phyloP scores from a whole-genome alignment of 2,113 vertebrate genomes.

The Serilophus lunatus region DNA sequence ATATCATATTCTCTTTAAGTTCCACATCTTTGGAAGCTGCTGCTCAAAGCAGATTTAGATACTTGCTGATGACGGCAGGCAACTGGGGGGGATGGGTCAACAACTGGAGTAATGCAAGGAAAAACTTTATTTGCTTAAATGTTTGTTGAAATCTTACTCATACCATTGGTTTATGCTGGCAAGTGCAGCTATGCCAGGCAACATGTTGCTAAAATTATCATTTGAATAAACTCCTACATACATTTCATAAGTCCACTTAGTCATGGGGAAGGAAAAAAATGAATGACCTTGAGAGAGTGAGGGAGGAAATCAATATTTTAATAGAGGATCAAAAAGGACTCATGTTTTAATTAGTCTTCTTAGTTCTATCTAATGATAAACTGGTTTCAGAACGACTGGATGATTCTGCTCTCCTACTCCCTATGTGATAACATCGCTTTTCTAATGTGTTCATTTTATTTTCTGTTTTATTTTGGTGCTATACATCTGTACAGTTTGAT shows the following conservation, averaged over 20 bases:
- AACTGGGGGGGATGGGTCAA: not conserved
- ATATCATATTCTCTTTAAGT: not conserved
- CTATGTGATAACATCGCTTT: not conserved
- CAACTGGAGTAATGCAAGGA: not conserved
- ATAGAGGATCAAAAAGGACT: not conserved
- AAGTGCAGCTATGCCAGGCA: not conserved
- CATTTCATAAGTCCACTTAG: not conserved
- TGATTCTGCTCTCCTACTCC: not conserved
- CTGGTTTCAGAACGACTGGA: not conserved
- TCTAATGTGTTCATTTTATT: not conserved
- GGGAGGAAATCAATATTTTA: not conserved
- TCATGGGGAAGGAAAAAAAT: not conserved
- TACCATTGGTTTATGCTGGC: not conserved
- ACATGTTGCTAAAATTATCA: not conserved
- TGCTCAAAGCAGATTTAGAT: not conserved
- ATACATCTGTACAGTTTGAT: not conserved
- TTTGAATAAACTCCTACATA: not conserved
- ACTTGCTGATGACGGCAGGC: not conserved
- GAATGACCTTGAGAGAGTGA: not conserved
- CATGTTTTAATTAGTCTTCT: not conserved
- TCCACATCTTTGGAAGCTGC: not conserved
- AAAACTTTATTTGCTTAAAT: not conserved
- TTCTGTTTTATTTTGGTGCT: not conserved
- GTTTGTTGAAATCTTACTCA: not conserved
- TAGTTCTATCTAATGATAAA: not conserved